A percentile compares a stretch with the other conserved stretches of the same genome.
Conservation (phyloP, 2,797 vertebrate genomes). For the Acrocephalus scirpaceus region DNA sequence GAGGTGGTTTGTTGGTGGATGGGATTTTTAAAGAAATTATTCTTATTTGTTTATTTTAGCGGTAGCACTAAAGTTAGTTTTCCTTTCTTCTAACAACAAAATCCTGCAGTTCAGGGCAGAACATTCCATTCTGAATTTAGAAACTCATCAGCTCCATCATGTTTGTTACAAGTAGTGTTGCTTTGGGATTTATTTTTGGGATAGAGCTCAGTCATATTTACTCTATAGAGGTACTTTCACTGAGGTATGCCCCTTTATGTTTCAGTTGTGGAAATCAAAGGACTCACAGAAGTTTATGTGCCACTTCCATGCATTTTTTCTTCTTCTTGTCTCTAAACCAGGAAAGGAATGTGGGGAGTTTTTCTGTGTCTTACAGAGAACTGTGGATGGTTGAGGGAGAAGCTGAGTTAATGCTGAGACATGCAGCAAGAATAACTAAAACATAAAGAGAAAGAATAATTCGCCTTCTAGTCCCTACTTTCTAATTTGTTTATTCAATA, state of each 20-base stretch:
- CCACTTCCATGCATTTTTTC: not conserved
- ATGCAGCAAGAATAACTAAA: not conserved
- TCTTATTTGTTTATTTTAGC: not conserved
- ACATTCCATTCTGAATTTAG: not conserved
- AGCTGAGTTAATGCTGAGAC: not conserved
- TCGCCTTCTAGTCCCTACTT: rapidly evolving
- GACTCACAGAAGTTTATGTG: not conserved
- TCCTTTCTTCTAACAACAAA: not conserved
- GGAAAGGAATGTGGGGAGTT: not conserved
- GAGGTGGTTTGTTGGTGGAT: rapidly evolving
- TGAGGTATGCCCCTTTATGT: not conserved
- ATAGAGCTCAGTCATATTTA: not conserved
- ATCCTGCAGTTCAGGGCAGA: not conserved
- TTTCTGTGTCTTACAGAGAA: not conserved
- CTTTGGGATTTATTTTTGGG: not conserved
- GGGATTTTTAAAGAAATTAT: not conserved
- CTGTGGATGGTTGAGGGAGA: not conserved
- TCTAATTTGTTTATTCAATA: not conserved
- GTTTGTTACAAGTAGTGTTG: not conserved
- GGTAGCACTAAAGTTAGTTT: not conserved
- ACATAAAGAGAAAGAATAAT: not conserved
- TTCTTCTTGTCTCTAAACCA: not conserved
- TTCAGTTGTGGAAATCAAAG: not conserved
- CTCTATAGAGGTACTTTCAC: not conserved
- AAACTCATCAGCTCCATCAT: not conserved